Evolutionary conservation across 2,888 invertebrate genomes (phyloP).

Genomic region (Caenorhabditis drosophilae): DNA sequence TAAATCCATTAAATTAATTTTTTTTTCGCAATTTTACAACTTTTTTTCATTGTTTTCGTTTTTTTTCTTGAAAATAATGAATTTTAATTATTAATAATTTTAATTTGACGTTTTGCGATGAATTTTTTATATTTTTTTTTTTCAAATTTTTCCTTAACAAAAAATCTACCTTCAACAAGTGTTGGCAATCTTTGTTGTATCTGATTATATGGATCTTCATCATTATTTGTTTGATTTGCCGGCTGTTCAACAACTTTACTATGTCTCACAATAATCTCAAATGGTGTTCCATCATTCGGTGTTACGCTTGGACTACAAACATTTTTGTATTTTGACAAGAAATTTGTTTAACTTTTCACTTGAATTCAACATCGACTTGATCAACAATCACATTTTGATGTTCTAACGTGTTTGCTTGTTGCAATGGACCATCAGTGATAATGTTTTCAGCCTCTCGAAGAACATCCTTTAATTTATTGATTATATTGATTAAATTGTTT

Average conservation of each 20-base stretch:
- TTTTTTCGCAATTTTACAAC: not conserved
- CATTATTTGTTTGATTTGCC: conserved; percentile 9
- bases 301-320: conserved; percentile 20
- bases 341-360: too few species aligned
- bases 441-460: conserved; percentile 51
- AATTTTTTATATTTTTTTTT: too few species aligned
- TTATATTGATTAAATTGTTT: not conserved
- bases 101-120: too few species aligned
- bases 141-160: too few species aligned
- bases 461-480: conserved; percentile 42
- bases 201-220: conserved; percentile 15
- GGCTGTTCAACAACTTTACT: conserved; percentile 55
- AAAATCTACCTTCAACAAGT: conserved; percentile 34
- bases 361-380: conserved; percentile 53
- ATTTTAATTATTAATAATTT: too few species aligned
- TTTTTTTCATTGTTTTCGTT: not conserved
- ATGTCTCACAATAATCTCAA: conserved; percentile 64
- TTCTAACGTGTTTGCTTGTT: conserved; percentile 31
- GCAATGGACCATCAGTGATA: conserved; percentile 50
- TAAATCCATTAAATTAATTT: not conserved
- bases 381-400: conserved; percentile 50
- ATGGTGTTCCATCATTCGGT: conserved; percentile 44
- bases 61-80: not conserved
- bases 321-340: too few species aligned
- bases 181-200: conserved; percentile 20